Conservation (phyloP, 2,888 invertebrate genomes). For the Caenorhabditis sp. region DNA sequence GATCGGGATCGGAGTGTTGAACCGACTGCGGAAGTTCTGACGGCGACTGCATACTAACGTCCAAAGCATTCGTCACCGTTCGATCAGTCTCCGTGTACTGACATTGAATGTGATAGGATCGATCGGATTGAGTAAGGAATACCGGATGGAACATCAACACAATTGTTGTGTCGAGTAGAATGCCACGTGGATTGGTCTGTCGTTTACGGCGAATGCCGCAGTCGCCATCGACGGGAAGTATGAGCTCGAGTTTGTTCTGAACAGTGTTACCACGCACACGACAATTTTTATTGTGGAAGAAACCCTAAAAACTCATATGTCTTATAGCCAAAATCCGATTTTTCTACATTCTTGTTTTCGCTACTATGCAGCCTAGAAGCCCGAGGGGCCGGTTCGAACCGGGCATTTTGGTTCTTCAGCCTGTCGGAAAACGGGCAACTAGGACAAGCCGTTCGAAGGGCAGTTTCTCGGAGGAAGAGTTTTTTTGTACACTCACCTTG, state of each 20-base stretch:
- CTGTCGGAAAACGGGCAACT: no score
- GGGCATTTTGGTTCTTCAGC: no score
- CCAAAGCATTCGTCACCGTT: slow-evolving; percentile 56
- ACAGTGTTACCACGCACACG: slow-evolving; percentile 52
- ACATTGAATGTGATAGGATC: slow-evolving; percentile 63
- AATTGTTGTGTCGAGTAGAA: slow-evolving; percentile 62
- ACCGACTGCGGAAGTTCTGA: slow-evolving; percentile 51
- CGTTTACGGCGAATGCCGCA: slow-evolving; percentile 63
- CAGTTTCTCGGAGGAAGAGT: not conserved
- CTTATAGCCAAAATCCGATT: no score
- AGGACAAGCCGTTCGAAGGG: not conserved
- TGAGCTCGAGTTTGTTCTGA: slow-evolving; percentile 50
- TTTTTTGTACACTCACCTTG: slow-evolving; percentile 42
- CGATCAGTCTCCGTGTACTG: slow-evolving; percentile 57
- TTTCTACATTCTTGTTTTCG: no score
- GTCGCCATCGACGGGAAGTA: slow-evolving; percentile 54
- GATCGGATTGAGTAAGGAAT: slow-evolving; percentile 58
- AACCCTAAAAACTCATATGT: slow-evolving; percentile 11
- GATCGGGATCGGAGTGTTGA: slow-evolving; percentile 27
- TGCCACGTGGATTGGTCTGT: slow-evolving; percentile 59
- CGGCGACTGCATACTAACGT: slow-evolving; percentile 59
- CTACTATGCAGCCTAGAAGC: no score
- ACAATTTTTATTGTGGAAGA: slow-evolving; percentile 56
- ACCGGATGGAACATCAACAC: slow-evolving; percentile 66
- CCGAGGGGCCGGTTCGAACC: no score